phyloP scores from a whole-genome alignment of 2,797 vertebrate genomes.

The Enteromius fasciolatus region DNA sequence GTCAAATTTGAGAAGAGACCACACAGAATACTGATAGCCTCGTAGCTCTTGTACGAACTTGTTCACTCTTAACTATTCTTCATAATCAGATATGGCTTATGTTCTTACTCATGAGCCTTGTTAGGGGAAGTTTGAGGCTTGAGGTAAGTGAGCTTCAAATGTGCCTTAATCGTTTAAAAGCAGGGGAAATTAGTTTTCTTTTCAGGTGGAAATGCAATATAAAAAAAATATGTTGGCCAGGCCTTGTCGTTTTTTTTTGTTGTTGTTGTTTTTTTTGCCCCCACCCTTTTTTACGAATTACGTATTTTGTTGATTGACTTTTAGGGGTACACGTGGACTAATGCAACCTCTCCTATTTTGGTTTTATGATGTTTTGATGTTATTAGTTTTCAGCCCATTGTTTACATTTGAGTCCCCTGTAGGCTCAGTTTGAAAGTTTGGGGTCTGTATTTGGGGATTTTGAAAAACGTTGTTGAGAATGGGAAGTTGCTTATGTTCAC shows the following conservation, averaged over 20 bases:
- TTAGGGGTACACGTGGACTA: neutral
- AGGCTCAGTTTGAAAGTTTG: neutral
- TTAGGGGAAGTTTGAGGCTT: conserved; percentile 29
- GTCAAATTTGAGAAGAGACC: conserved; percentile 13
- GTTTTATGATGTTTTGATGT: neutral
- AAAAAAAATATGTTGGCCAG: neutral
- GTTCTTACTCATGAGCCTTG: neutral
- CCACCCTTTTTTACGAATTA: neutral
- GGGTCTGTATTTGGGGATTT: neutral
- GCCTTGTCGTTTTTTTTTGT: neutral
- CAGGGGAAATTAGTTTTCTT: neutral
- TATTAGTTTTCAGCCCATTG: neutral
- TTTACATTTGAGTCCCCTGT: conserved; percentile 2
- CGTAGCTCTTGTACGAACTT: conserved; percentile 1
- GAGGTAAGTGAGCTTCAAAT: conserved; percentile 44
- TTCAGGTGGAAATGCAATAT: neutral
- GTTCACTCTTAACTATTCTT: neutral
- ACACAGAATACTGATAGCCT: neutral
- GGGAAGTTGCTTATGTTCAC: neutral
- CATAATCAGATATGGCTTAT: neutral
- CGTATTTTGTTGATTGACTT: neutral
- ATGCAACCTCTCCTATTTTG: neutral
- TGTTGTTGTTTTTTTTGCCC: too few species aligned
- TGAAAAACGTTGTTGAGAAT: neutral
- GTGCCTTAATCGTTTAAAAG: conserved; percentile 11